Conservation (phyloP, 2,797 vertebrate genomes). For the Brachyalestes nurse region DNA sequence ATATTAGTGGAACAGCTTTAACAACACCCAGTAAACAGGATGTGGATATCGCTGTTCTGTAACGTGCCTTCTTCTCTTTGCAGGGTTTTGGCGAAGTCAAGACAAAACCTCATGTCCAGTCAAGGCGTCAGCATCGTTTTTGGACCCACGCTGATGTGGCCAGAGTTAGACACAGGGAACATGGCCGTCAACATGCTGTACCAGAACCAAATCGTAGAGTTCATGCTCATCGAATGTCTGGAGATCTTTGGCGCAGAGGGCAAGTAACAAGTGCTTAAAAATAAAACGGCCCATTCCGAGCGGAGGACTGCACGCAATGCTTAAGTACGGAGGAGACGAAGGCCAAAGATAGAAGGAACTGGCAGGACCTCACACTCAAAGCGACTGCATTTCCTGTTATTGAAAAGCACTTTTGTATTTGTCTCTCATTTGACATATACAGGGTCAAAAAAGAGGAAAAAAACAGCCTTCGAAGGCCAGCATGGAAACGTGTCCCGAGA, state of each 20-base stretch:
- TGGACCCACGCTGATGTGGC: slow-evolving; percentile 92
- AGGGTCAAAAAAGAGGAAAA: neutral
- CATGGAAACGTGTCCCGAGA: neutral
- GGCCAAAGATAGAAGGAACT: neutral
- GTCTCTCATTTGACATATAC: neutral
- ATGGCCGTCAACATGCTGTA: slow-evolving; percentile 94
- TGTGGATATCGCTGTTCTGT: neutral
- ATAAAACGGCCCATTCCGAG: neutral
- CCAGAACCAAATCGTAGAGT: slow-evolving; percentile 94
- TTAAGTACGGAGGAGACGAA: neutral
- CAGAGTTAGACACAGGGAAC: slow-evolving; percentile 87
- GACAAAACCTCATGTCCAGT: slow-evolving; percentile 91
- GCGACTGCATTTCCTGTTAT: neutral
- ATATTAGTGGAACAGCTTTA: neutral
- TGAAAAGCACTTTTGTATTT: neutral
- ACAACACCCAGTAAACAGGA: neutral
- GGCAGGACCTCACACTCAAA: neutral
- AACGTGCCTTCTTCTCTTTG: slow-evolving; percentile 45
- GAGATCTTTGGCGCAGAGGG: slow-evolving; percentile 82
- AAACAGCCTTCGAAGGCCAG: neutral
- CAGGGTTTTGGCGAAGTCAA: slow-evolving; percentile 87
- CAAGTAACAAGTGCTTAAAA: slow-evolving; percentile 46
- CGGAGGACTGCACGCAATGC: slow-evolving; percentile 4
- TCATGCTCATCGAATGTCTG: slow-evolving; percentile 85
- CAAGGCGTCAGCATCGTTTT: slow-evolving; percentile 95